Percentiles rank a stretch among this genome's conserved stretches.
These are phyloP conservation scores for Leptinotarsa lineolata DNA, from an alignment of 1,140 invertebrate species.

Conservation along the genomic window DNA sequence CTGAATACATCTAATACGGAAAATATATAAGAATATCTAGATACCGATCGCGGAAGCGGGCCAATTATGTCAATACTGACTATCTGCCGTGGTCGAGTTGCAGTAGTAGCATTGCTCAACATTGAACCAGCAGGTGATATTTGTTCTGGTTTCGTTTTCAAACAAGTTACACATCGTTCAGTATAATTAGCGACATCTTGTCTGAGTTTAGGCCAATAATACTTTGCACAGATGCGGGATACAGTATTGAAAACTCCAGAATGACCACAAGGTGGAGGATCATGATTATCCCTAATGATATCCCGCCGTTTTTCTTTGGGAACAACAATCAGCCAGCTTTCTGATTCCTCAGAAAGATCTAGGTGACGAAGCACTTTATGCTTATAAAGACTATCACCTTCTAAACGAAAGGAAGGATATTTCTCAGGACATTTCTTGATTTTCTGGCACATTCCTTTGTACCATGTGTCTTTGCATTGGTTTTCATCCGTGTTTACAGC, in stretches of 20 bases:
- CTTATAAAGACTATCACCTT: slow-evolving; percentile 13
- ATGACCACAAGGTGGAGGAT: slow-evolving; percentile 26
- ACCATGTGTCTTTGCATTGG: slow-evolving; percentile 17
- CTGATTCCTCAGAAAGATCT: neutral
- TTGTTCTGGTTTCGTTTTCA: slow-evolving; percentile 38
- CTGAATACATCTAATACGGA: slow-evolving; percentile 48
- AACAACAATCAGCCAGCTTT: slow-evolving; percentile 20
- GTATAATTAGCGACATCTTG: slow-evolving; percentile 38
- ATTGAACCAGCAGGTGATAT: slow-evolving; percentile 38
- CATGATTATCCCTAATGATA: slow-evolving; percentile 15
- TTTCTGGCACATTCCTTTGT: neutral
- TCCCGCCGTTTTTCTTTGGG: slow-evolving; percentile 10
- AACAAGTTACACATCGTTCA: slow-evolving; percentile 39
- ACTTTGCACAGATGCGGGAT: slow-evolving; percentile 14
- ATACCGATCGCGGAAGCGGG: slow-evolving; percentile 36
- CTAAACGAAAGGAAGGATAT: slow-evolving; percentile 14
- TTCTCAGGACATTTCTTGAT: slow-evolving; percentile 1
- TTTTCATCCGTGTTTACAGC: neutral
- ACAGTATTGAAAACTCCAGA: slow-evolving; percentile 43
- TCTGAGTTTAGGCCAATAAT: slow-evolving; percentile 47
- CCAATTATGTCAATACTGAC: slow-evolving; percentile 48
- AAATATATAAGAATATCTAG: slow-evolving; percentile 45
- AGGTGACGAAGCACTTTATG: neutral
- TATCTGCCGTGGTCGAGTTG: slow-evolving; percentile 39
- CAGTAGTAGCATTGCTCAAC: slow-evolving; percentile 10